These are phyloP conservation scores for Darevskia nairensis DNA, from an alignment of 2,797 vertebrate genomes.

Conservation along the genomic window DNA sequence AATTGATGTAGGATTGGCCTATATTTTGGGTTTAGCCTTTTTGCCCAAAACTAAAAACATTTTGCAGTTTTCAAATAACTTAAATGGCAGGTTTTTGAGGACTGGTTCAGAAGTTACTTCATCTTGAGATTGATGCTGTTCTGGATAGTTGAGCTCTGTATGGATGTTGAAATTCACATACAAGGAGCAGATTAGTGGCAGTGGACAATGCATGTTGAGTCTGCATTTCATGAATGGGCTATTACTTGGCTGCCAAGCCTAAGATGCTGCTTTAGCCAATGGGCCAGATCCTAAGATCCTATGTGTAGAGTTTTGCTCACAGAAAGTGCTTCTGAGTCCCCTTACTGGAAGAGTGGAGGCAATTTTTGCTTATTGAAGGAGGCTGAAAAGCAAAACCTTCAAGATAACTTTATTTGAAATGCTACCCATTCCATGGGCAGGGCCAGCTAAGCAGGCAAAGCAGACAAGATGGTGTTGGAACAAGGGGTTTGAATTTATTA, in stretches of 20 bases:
- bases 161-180: neutral
- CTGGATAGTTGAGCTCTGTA: neutral
- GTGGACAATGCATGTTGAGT: neutral
- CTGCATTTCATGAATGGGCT: neutral
- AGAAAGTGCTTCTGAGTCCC: neutral
- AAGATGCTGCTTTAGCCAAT: neutral
- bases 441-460: neutral
- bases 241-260: neutral
- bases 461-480: neutral
- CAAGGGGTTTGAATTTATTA: neutral
- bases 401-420: no score
- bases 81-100: neutral
- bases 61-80: neutral
- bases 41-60: neutral
- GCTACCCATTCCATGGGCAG: neutral
- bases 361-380: no score
- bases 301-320: neutral
- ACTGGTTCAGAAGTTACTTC: neutral
- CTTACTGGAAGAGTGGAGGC: neutral
- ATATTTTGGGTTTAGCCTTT: constrained; percentile 14
- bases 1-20: constrained; percentile 2
- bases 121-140: neutral
- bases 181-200: neutral
- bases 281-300: neutral
- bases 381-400: no score